phyloP scores from a whole-genome alignment of 2,888 invertebrate genomes.

The Allolobophora icterica region DNA sequence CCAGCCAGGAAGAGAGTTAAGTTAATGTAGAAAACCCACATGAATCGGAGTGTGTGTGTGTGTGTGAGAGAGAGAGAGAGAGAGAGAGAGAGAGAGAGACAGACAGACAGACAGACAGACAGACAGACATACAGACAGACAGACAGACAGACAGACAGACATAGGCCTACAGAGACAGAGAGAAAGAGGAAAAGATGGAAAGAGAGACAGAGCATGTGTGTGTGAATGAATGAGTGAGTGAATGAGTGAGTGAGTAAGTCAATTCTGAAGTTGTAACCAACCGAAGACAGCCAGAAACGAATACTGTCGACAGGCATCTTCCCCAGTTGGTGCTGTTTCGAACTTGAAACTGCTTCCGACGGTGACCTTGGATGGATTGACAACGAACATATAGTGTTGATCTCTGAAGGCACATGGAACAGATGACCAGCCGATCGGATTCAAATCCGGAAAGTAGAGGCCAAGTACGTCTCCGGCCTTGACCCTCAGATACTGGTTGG shows the following conservation, averaged over 20 bases:
- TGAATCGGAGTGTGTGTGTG: no score
- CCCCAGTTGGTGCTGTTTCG: slow-evolving; percentile 33
- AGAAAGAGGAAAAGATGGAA: not conserved
- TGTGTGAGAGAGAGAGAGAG: no score
- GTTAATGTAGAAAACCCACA: no score
- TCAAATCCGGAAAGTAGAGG: slow-evolving; percentile 47
- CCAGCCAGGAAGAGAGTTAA: no score
- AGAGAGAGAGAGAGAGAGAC: no score
- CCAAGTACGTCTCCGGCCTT: slow-evolving; percentile 48
- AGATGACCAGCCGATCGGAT: slow-evolving; percentile 48
- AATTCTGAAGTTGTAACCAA: slow-evolving; percentile 39
- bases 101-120: no score
- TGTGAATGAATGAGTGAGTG: not conserved
- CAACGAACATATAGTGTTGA: slow-evolving; percentile 40
- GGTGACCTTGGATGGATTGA: slow-evolving; percentile 28
- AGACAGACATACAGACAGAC: no score
- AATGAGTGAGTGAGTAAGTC: not conserved
- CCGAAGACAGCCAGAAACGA: slow-evolving; percentile 49
- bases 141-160: no score
- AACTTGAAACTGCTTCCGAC: slow-evolving; percentile 43
- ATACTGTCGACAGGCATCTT: slow-evolving; percentile 47
- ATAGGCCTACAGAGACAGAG: no score
- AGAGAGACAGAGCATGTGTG: not conserved
- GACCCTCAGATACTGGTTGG: slow-evolving; percentile 36
- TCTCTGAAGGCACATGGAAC: slow-evolving; percentile 48